phyloP scores from a whole-genome alignment of 2,113 vertebrate species.

The Patagioenas fasciata region DNA sequence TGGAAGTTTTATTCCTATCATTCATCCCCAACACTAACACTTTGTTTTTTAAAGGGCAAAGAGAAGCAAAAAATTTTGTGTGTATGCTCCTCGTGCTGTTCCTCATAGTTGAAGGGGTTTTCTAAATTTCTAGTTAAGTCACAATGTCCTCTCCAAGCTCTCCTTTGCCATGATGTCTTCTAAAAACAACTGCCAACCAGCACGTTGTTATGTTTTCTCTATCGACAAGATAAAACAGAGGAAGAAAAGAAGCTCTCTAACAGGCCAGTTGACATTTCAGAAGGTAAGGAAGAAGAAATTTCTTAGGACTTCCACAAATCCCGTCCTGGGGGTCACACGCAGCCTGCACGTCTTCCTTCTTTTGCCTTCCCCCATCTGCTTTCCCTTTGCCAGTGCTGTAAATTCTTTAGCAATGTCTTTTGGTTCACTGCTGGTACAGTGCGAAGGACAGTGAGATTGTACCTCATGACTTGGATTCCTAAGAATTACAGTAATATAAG shows the following conservation, averaged over 20 bases:
- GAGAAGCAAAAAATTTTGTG: neutral
- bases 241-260: neutral
- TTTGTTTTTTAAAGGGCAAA: neutral
- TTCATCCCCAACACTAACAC: neutral
- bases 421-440: neutral
- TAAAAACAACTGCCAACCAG: neutral
- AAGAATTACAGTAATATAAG: neutral
- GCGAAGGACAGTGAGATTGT: neutral
- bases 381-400: neutral
- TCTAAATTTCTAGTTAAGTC: neutral
- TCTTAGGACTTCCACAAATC: neutral
- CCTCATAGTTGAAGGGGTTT: neutral
- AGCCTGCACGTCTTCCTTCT: neutral
- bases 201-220: neutral
- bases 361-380: neutral
- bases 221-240: neutral
- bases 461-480: neutral
- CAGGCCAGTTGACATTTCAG: neutral
- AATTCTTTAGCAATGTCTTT: neutral
- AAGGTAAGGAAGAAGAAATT: neutral
- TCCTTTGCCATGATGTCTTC: neutral
- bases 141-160: neutral
- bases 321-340: neutral
- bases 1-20: neutral
- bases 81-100: accelerated